Conservation (phyloP, 1,140 invertebrate genomes). For the Copidosoma floridanum region DNA sequence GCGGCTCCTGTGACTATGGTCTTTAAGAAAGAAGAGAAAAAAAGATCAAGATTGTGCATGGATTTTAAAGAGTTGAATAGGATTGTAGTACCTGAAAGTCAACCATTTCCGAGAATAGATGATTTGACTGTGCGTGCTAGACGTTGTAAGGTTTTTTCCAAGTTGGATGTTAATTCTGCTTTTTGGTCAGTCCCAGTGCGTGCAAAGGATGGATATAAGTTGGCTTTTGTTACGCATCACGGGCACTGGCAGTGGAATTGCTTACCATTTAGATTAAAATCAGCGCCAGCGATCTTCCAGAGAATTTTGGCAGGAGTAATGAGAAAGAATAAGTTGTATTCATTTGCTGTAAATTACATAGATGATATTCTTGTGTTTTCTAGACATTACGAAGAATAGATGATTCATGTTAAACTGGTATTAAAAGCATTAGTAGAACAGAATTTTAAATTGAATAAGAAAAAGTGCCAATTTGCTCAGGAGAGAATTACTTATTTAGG, state of each 20-base stretch:
- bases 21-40: slow-evolving; percentile 43
- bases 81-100: slow-evolving; percentile 34
- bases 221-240: slow-evolving; percentile 36
- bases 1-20: too few species aligned
- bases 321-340: slow-evolving; percentile 36
- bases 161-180: slow-evolving; percentile 46
- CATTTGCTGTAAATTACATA: slow-evolving; percentile 36
- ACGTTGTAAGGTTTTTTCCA: slow-evolving; percentile 43
- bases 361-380: slow-evolving; percentile 45
- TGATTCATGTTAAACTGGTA: slow-evolving; percentile 18
- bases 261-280: too few species aligned
- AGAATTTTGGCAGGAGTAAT: slow-evolving; percentile 27
- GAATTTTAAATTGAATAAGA: not conserved
- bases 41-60: too few species aligned
- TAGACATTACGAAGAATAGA: slow-evolving; percentile 38
- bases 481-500: slow-evolving; percentile 1
- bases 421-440: not conserved
- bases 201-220: slow-evolving; percentile 41
- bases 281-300: slow-evolving; percentile 30
- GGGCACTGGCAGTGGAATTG: slow-evolving; percentile 35
- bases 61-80: slow-evolving; percentile 25
- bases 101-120: too few species aligned
- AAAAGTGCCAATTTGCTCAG: slow-evolving; percentile 2
- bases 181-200: slow-evolving; percentile 48
- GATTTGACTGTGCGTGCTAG: slow-evolving; percentile 29